Percentiles rank a stretch among this genome's conserved stretches.
Evolutionary conservation across 2,113 vertebrate genomes (phyloP).

Genomic region (Anseranas semipalmata): DNA sequence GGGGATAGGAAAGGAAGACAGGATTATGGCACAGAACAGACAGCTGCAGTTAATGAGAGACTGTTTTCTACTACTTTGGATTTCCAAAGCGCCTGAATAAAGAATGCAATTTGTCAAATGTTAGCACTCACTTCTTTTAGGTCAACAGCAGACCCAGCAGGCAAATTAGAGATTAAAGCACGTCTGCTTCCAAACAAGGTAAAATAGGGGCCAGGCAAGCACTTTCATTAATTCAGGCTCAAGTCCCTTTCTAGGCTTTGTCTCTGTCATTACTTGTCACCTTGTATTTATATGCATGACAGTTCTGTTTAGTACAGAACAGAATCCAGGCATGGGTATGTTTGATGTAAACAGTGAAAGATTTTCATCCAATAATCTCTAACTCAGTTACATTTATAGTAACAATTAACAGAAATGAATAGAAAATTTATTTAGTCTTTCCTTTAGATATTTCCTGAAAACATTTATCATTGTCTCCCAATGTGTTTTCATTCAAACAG

Average conservation of each 20-base stretch:
- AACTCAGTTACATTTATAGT: constrained; percentile 16
- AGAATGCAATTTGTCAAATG: background rate
- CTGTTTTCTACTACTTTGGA: background rate
- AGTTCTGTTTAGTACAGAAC: background rate
- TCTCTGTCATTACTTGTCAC: background rate
- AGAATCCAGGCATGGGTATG: background rate
- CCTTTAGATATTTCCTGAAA: constrained; percentile 2
- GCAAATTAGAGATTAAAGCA: background rate
- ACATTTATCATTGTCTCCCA: background rate
- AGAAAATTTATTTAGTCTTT: constrained; percentile 19
- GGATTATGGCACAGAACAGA: background rate
- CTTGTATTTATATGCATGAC: background rate
- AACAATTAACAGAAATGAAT: constrained; percentile 25
- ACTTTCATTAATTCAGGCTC: background rate
- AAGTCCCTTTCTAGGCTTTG: background rate
- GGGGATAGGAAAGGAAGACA: background rate
- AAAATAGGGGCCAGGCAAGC: background rate
- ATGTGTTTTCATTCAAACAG: background rate
- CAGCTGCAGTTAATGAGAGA: background rate
- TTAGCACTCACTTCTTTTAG: background rate
- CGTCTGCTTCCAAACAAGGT: background rate
- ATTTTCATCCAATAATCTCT: background rate
- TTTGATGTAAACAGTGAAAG: background rate
- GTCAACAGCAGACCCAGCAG: background rate
- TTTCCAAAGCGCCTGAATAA: background rate